Evolutionary conservation across 2,888 invertebrate genomes (phyloP).

Genomic region (Philhelius pedissequus): DNA sequence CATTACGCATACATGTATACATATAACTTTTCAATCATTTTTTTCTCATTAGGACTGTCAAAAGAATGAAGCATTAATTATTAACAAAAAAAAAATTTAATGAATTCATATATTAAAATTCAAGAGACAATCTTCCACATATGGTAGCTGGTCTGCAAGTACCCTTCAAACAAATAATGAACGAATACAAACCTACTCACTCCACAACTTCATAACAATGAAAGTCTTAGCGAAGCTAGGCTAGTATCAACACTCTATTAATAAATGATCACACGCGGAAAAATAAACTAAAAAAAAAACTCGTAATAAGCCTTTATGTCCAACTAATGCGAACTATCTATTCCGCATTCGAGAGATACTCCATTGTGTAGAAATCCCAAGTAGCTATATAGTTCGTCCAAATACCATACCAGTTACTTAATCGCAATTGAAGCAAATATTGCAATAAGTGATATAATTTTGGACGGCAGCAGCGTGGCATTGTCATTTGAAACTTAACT

Average conservation of each 20-base stretch:
- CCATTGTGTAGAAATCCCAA: slow-evolving; percentile 19
- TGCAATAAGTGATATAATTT: not conserved
- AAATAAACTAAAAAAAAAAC: not conserved
- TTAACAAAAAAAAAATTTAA: not conserved
- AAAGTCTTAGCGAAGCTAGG: not conserved
- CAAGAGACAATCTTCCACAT: not conserved
- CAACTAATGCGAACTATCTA: slow-evolving; percentile 20
- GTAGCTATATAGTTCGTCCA: slow-evolving; percentile 13
- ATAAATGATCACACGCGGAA: slow-evolving; percentile 5
- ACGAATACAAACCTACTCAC: not conserved
- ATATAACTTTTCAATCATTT: not conserved
- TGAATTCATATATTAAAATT: not conserved
- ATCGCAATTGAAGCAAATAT: slow-evolving; percentile 27
- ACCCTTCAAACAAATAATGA: not conserved
- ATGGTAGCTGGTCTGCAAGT: not conserved
- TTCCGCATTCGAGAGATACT: slow-evolving; percentile 58
- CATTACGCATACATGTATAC: not conserved
- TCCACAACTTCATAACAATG: not conserved
- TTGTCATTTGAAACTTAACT: not conserved
- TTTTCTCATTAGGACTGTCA: not conserved
- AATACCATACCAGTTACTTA: slow-evolving; percentile 33
- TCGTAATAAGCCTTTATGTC: slow-evolving; percentile 19
- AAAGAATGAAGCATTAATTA: not conserved
- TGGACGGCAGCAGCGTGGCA: not conserved
- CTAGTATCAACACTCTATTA: not conserved